Conservation (phyloP, 2,888 invertebrate species). For the Pristionchus japonicus region DNA sequence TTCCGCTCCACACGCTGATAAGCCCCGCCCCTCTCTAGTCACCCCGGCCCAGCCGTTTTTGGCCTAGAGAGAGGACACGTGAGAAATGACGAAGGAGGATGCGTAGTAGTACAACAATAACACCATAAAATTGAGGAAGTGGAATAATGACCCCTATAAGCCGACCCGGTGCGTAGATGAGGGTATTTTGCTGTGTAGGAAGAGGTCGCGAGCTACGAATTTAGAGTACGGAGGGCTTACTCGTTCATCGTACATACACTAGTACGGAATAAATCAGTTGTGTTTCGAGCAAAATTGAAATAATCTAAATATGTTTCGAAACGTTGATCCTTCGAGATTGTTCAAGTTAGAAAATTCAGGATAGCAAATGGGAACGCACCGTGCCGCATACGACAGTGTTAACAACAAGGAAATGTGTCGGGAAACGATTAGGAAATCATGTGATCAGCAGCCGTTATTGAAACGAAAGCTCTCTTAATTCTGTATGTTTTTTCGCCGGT, state of each 20-base stretch:
- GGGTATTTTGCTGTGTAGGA: no score
- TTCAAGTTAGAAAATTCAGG: no score
- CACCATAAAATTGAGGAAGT: neutral
- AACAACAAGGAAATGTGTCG: neutral
- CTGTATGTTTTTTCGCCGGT: no score
- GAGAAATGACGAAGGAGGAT: neutral
- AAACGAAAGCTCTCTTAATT: no score
- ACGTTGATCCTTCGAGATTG: no score
- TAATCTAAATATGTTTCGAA: no score
- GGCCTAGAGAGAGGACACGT: neutral
- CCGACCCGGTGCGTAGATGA: neutral
- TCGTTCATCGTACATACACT: no score
- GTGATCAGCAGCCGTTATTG: neutral
- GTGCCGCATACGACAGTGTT: neutral
- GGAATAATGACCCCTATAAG: neutral
- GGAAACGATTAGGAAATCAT: neutral
- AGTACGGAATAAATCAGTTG: no score
- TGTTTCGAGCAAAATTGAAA: no score
- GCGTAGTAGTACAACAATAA: neutral
- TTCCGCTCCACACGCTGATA: neutral
- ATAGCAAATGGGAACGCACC: no score
- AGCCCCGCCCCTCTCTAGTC: neutral
- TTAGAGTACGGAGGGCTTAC: no score
- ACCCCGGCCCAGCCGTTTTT: conserved; percentile 2
- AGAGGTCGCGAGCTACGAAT: no score